Evolutionary conservation across 2,797 vertebrate genomes (phyloP).

Genomic region (Crax fasciolata): DNA sequence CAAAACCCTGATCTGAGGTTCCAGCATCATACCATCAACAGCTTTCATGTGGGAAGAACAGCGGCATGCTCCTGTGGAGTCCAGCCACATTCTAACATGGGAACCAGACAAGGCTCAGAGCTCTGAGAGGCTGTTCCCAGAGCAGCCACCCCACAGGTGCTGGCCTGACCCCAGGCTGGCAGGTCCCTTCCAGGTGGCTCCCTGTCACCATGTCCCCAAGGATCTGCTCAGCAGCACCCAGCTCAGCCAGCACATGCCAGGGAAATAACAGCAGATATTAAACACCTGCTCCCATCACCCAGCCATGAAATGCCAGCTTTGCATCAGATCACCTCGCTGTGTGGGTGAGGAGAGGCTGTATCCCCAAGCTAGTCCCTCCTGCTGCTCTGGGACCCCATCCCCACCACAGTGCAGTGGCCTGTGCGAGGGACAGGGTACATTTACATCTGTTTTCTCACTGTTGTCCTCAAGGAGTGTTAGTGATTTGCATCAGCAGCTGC

Average conservation of each 20-base stretch:
- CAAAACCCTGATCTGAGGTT: not conserved
- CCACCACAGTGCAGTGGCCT: not conserved
- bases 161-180: not conserved
- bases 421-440: not conserved
- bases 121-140: not conserved
- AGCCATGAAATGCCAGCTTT: not conserved
- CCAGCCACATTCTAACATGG: not conserved
- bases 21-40: not conserved
- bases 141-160: not conserved
- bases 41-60: accelerated
- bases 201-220: not conserved
- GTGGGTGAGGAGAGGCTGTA: not conserved
- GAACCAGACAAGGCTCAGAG: accelerated
- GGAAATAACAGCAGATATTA: not conserved
- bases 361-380: not conserved
- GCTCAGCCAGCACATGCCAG: not conserved
- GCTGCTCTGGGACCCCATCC: not conserved
- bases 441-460: constrained; percentile 48
- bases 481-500: constrained; percentile 27
- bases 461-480: not conserved
- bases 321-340: not conserved
- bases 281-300: not conserved
- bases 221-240: not conserved
- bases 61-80: accelerated
- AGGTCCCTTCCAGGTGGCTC: not conserved